Evolutionary conservation across 2,888 invertebrate genomes (phyloP).

Genomic region (Oligia fasciuncula): DNA sequence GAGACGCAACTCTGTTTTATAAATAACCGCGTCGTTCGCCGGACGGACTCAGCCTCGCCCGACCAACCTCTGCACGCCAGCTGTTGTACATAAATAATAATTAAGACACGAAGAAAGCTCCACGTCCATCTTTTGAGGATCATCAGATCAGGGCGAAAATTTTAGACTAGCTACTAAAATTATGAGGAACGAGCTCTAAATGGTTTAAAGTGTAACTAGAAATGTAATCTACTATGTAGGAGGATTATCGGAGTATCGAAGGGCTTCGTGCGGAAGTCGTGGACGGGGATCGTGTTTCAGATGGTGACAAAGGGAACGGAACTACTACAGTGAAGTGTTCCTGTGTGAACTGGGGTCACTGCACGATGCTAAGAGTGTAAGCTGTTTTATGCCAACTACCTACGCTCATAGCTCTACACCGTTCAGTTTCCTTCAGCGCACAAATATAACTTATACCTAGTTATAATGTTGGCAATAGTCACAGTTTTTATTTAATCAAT

Average conservation of each 20-base stretch:
- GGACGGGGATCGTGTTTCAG: conserved; percentile 84
- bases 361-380: conserved; percentile 68
- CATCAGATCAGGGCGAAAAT: conserved; percentile 55
- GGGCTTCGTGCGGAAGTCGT: conserved; percentile 89
- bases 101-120: conserved; percentile 87
- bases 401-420: conserved; percentile 33
- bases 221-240: conserved; percentile 73
- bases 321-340: conserved; percentile 82
- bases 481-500: conserved; percentile 1
- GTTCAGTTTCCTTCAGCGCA: conserved; percentile 33
- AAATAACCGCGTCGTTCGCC: conserved; percentile 89
- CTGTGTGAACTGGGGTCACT: conserved; percentile 74
- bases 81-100: conserved; percentile 90
- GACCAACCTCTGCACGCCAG: conserved; percentile 88
- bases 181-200: conserved; percentile 44
- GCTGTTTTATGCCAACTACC: conserved; percentile 60
- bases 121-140: conserved; percentile 73
- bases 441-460: conserved; percentile 18
- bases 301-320: conserved; percentile 84
- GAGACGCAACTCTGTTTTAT: conserved; percentile 90
- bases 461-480: conserved; percentile 11
- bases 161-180: conserved; percentile 15
- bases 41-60: conserved; percentile 85
- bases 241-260: conserved; percentile 81
- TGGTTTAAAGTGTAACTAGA: conserved; percentile 64